These are phyloP conservation scores for Microdon myrmicae DNA, from an alignment of 2,888 invertebrate species.

Conservation along the genomic window DNA sequence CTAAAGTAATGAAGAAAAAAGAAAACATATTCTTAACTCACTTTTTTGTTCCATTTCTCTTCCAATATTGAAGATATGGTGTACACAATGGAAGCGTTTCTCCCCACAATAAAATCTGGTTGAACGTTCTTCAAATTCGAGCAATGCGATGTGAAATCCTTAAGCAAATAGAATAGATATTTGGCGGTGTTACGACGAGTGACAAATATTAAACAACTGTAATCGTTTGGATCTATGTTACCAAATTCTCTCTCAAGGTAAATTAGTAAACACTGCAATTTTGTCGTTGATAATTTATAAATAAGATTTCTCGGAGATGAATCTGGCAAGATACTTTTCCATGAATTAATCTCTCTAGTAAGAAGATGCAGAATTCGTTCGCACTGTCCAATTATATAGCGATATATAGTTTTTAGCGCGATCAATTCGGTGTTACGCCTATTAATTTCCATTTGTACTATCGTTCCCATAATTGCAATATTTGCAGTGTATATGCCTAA, in stretches of 20 bases:
- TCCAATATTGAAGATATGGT: slow-evolving; percentile 59
- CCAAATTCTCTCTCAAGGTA: slow-evolving; percentile 72
- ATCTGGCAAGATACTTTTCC: slow-evolving; percentile 54
- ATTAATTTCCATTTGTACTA: slow-evolving; percentile 73
- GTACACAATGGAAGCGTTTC: slow-evolving; percentile 52
- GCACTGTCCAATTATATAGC: slow-evolving; percentile 58
- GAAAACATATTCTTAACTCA: slow-evolving; percentile 32
- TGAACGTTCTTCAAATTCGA: slow-evolving; percentile 69
- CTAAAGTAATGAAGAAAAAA: background rate
- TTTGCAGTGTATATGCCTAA: slow-evolving; percentile 72
- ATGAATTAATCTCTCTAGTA: slow-evolving; percentile 66
- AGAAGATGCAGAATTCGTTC: slow-evolving; percentile 69
- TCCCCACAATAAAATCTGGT: slow-evolving; percentile 80
- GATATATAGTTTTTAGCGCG: slow-evolving; percentile 58
- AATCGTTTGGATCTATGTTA: slow-evolving; percentile 58
- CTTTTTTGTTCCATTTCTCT: slow-evolving; percentile 58
- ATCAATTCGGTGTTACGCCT: slow-evolving; percentile 69
- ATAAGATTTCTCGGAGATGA: slow-evolving; percentile 62
- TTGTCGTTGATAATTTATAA: slow-evolving; percentile 72
- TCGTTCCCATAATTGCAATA: slow-evolving; percentile 71
- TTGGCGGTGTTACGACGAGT: slow-evolving; percentile 77
- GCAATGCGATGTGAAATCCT: slow-evolving; percentile 67
- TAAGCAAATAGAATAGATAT: slow-evolving; percentile 76
- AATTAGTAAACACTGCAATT: slow-evolving; percentile 72
- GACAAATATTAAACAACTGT: slow-evolving; percentile 63